Percentiles rank a stretch among this genome's conserved stretches.
Evolutionary conservation across 2,888 invertebrate genomes (phyloP).

Genomic region (Fissipunctia ypsillon): DNA sequence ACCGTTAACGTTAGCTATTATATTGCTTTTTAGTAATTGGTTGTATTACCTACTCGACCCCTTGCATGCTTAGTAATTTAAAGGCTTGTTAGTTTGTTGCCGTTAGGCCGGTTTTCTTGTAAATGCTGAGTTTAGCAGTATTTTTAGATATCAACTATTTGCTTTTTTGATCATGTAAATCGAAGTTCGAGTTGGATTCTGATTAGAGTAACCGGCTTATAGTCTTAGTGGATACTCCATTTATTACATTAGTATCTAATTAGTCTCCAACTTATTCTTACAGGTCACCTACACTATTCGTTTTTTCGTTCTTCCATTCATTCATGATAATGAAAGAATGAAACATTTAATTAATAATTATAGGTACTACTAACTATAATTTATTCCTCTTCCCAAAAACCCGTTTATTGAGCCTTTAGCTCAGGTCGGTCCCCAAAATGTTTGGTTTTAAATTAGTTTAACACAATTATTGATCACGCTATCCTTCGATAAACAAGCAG

Average conservation of each 20-base stretch:
- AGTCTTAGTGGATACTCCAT: conserved; percentile 9
- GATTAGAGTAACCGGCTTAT: conserved; percentile 39
- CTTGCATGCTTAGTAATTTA: conserved; percentile 47
- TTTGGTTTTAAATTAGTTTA: conserved; percentile 63
- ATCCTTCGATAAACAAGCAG: conserved; percentile 75
- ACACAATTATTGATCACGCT: conserved; percentile 70
- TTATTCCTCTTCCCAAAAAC: conserved; percentile 6
- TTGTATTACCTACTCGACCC: conserved; percentile 16
- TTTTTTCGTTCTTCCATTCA: conserved; percentile 20
- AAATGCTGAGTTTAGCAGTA: conserved; percentile 16
- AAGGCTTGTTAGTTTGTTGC: conserved; percentile 39
- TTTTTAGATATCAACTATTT: conserved; percentile 27
- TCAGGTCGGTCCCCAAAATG: neutral
- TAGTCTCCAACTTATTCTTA: conserved; percentile 22
- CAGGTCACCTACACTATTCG: neutral
- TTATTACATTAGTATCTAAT: conserved; percentile 8
- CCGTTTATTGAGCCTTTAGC: neutral
- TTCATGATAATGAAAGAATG: conserved; percentile 28
- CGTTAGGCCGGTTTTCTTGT: conserved; percentile 20
- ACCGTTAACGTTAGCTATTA: conserved; percentile 23
- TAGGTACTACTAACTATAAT: conserved; percentile 5
- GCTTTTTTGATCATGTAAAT: neutral
- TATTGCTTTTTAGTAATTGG: conserved; percentile 36
- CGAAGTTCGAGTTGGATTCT: conserved; percentile 52
- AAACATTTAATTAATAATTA: neutral